Percentiles rank a stretch among this genome's conserved stretches.
phyloP scores from a whole-genome alignment of 2,113 vertebrate species.

The Lasiurus borealis region DNA sequence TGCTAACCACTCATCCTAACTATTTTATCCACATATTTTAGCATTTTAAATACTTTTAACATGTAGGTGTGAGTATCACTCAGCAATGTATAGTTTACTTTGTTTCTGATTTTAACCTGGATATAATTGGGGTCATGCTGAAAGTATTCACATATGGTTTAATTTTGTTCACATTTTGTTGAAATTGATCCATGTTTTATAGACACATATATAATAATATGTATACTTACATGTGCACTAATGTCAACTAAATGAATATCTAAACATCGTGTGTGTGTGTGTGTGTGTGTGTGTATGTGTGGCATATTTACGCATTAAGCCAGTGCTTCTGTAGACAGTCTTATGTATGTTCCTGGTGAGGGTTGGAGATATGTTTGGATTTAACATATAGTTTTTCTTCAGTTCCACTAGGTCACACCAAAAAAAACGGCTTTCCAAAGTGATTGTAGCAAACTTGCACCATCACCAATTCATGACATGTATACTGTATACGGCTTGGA shows the following conservation, averaged over 20 bases:
- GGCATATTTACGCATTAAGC: neutral
- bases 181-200: neutral
- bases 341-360: neutral
- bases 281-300: neutral
- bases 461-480: neutral
- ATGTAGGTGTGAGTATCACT: neutral
- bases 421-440: neutral
- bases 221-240: neutral
- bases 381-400: neutral
- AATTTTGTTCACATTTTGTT: neutral
- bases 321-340: neutral
- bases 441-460: neutral
- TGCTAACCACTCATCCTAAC: neutral
- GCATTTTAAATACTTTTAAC: neutral
- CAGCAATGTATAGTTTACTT: neutral
- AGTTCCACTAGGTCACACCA: neutral
- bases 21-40: neutral
- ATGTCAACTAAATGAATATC: neutral
- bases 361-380: neutral
- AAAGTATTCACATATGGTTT: neutral
- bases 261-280: too few species aligned
- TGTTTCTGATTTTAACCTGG: neutral
- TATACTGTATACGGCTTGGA: neutral
- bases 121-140: neutral
- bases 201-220: neutral